phyloP scores from a whole-genome alignment of 1,140 invertebrate genomes.

The Ephestia elutella region DNA sequence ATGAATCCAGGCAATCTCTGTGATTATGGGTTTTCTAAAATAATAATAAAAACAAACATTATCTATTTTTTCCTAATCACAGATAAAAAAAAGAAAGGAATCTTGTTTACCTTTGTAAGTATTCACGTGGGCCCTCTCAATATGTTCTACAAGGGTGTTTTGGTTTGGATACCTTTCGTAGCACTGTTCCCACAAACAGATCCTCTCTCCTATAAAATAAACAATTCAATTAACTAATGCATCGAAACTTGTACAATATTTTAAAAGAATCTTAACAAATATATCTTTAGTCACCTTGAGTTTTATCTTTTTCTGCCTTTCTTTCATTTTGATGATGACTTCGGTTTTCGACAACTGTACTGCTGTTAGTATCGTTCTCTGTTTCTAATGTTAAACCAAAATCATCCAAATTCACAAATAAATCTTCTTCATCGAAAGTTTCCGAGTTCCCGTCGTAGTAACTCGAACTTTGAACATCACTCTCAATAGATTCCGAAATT shows the following conservation, averaged over 20 bases:
- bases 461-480: slow-evolving; percentile 53
- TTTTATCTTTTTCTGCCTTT: slow-evolving; percentile 43
- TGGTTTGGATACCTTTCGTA: slow-evolving; percentile 85
- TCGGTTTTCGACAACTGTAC: slow-evolving; percentile 14
- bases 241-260: neutral
- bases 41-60: too few relatives aligned
- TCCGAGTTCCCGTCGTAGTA: slow-evolving; percentile 67
- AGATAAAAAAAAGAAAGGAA: neutral
- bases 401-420: slow-evolving; percentile 65
- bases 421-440: slow-evolving; percentile 62
- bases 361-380: slow-evolving; percentile 25
- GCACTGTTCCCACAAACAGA: slow-evolving; percentile 91
- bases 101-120: slow-evolving; percentile 77
- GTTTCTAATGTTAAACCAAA: slow-evolving; percentile 55
- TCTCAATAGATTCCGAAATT: slow-evolving; percentile 60
- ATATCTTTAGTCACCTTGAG: slow-evolving; percentile 46
- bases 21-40: too few relatives aligned
- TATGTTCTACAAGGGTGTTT: slow-evolving; percentile 88
- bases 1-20: too few relatives aligned
- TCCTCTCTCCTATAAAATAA: slow-evolving; percentile 62
- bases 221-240: slow-evolving; percentile 20
- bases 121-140: slow-evolving; percentile 93
- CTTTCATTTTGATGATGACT: slow-evolving; percentile 25
- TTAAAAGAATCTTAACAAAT: neutral
- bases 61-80: neutral